Conservation (phyloP, 1,140 invertebrate genomes). For the Calycopis cecrops region DNA sequence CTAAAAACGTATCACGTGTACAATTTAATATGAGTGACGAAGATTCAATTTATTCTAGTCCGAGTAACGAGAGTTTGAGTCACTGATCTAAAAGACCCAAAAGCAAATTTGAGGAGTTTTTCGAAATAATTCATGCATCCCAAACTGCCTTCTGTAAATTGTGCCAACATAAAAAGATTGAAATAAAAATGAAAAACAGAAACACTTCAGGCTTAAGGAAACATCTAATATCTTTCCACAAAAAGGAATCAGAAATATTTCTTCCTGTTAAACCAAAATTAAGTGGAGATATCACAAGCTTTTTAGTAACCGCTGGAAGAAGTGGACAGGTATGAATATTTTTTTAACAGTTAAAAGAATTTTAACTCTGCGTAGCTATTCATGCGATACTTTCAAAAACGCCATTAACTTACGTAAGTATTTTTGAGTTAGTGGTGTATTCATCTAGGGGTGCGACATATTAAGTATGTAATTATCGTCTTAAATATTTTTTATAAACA, state of each 20-base stretch:
- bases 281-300: constrained; percentile 27
- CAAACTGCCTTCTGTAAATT: constrained; percentile 28
- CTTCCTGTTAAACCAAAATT: constrained; percentile 26
- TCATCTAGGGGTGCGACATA: too few relatives aligned
- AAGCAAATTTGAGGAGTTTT: constrained; percentile 31
- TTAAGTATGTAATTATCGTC: constrained; percentile 25
- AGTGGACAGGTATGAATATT: constrained; percentile 25
- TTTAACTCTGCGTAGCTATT: too few relatives aligned
- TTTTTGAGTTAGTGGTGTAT: constrained; percentile 29
- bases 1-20: constrained; percentile 25
- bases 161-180: constrained; percentile 29
- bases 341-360: constrained; percentile 20
- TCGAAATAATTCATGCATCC: constrained; percentile 29
- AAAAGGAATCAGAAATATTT: constrained; percentile 24
- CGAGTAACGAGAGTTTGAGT: constrained; percentile 26
- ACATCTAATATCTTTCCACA: constrained; percentile 26
- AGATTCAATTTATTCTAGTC: constrained; percentile 29
- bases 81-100: constrained; percentile 28
- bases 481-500: constrained; percentile 23
- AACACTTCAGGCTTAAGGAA: constrained; percentile 28
- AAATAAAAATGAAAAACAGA: constrained; percentile 31
- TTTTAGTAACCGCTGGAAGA: constrained; percentile 26
- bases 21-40: constrained; percentile 25
- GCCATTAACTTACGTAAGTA: constrained; percentile 28
- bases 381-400: constrained; percentile 27